phyloP scores from a whole-genome alignment of 2,797 vertebrate species.

The Microchirus variegatus region DNA sequence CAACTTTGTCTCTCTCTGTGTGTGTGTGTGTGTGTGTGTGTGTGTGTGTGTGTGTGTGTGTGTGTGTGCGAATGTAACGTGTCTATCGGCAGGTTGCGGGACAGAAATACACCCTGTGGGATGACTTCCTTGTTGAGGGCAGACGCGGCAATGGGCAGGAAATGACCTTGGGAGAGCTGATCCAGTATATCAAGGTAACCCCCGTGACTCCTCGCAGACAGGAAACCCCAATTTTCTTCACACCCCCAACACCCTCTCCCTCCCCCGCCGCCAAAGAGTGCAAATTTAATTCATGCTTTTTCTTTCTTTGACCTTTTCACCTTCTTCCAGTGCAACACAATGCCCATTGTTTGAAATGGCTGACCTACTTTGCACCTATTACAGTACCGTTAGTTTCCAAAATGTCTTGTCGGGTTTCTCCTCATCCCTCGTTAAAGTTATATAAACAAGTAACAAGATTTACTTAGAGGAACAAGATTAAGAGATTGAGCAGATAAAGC shows the following conservation, averaged over 20 bases:
- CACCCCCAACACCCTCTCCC: too few relatives aligned
- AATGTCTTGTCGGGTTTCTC: background rate
- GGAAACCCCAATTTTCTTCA: slow-evolving; percentile 44
- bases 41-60: slow-evolving; percentile 44
- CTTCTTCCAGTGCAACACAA: slow-evolving; percentile 50
- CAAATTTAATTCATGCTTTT: slow-evolving; percentile 29
- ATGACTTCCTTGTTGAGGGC: slow-evolving; percentile 81
- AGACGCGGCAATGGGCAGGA: slow-evolving; percentile 72
- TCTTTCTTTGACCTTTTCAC: slow-evolving; percentile 32
- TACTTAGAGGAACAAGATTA: too few relatives aligned
- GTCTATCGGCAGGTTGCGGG: slow-evolving; percentile 81
- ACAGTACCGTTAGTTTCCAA: slow-evolving; percentile 11
- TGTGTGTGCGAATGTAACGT: slow-evolving; percentile 50
- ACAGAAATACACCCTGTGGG: slow-evolving; percentile 84
- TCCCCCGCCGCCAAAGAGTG: slow-evolving; percentile 24
- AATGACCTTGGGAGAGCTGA: slow-evolving; percentile 85
- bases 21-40: slow-evolving; percentile 39
- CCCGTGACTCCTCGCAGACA: slow-evolving; percentile 30
- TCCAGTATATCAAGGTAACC: slow-evolving; percentile 86
- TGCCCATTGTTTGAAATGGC: slow-evolving; percentile 47
- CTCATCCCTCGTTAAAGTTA: too few relatives aligned
- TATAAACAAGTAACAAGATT: too few relatives aligned
- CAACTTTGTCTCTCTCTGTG: slow-evolving; percentile 47
- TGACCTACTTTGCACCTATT: slow-evolving; percentile 36
- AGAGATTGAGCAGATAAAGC: background rate